A percentile compares a stretch with the other conserved stretches of the same genome.
Conservation (phyloP, 2,113 vertebrate species). For the Pao palembangensis region DNA sequence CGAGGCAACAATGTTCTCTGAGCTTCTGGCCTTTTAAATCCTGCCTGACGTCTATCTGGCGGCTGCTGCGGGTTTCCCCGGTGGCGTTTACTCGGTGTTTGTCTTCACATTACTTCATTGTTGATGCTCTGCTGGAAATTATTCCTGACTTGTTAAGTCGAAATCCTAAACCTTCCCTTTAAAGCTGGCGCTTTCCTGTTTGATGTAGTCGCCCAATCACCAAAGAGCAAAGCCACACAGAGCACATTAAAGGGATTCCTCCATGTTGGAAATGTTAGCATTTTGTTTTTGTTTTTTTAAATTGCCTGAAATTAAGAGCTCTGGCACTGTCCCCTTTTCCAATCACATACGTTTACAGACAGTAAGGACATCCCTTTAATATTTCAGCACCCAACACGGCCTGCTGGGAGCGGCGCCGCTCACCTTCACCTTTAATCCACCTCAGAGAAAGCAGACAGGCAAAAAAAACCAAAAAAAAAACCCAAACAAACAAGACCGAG, state of each 20-base stretch:
- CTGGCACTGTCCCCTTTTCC: neutral
- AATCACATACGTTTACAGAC: too few species aligned
- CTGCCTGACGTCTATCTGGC: too few species aligned
- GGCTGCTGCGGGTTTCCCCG: too few species aligned
- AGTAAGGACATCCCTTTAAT: constrained; percentile 50
- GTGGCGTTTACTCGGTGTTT: neutral
- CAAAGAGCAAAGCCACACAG: constrained; percentile 32
- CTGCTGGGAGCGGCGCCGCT: constrained; percentile 19
- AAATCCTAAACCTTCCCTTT: constrained; percentile 46
- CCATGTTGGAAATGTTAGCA: neutral
- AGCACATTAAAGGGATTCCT: constrained; percentile 50
- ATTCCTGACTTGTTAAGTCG: neutral
- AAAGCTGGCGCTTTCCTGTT: constrained; percentile 19
- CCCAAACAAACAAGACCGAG: constrained; percentile 34
- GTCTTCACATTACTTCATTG: neutral
- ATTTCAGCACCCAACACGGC: neutral
- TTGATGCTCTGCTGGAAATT: neutral
- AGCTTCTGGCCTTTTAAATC: too few species aligned
- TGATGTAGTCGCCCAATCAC: constrained; percentile 3
- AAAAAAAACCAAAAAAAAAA: constrained; percentile 18
- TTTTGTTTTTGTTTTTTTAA: neutral
- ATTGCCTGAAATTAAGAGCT: neutral
- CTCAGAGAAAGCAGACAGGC: constrained; percentile 20
- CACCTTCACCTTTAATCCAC: constrained; percentile 22
- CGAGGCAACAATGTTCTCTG: too few species aligned